Base-by-base conservation (phyloP, 2,888 invertebrate species). In the Patella ulyssiponensis region DNA sequence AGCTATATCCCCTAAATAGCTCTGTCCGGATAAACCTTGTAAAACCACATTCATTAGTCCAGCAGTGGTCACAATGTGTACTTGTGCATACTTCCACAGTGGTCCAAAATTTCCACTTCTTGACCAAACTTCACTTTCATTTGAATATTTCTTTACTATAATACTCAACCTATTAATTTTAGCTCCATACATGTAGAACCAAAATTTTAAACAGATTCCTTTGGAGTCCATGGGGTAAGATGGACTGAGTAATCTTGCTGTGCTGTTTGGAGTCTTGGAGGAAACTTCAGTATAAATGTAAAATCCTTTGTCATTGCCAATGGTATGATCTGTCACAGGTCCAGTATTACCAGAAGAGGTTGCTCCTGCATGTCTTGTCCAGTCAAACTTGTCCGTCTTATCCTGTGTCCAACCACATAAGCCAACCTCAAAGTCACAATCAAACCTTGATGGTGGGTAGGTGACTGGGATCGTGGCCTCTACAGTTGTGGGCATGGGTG, bases 151-250 rank as follows among this genome's bases (percentile, higher is more conserved):
- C 71, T 80, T 79, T 20, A 84, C 74, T 71, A 86, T 86, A n/a
- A 91, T 77, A 71, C 86, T 87, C 15, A 91, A 78, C 3, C 82
- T 82, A 80, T 88, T 89, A 27, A 90, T 86, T 78, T 86, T 81
- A 52, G 88, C 85, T 44, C 91, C 91, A 83, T 88, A 90, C 90
- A 91, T 91, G 81, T 88, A 88, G 82, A 90, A 91, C 89, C 89
- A 89, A 81, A 91, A 90, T 76, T 87, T 87, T 70, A 91, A 84
- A 75, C 91, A 91, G 27, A 84, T 80, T 3, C 88, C 88, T 64
- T 78, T 51, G 3, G 80, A 17, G 4, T 84, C 80, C 20, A 85
- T 76, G 27, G 70, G 79, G 20, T 81, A 78, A 4, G 73, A 33
- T 1, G 84, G 80, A 76, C 88, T 88, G 64, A 86, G 76, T 23